Percentiles rank a stretch among this genome's conserved stretches.
Evolutionary conservation across 2,113 vertebrate species (phyloP).

Genomic region (Cololabis saira): DNA sequence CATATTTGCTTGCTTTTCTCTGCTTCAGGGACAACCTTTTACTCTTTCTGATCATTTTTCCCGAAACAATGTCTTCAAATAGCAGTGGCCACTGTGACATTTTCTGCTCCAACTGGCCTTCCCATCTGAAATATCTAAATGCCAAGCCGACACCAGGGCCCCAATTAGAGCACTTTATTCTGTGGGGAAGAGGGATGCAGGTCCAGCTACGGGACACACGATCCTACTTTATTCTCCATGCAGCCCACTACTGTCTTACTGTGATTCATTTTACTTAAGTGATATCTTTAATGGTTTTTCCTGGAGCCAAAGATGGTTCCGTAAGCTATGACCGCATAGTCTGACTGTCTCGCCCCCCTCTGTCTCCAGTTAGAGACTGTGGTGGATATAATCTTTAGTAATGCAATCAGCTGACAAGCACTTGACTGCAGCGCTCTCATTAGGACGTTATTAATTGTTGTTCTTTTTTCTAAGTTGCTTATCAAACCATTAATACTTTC

Average conservation of each 20-base stretch:
- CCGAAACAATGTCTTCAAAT: slow-evolving; percentile 44
- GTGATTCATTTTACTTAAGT: slow-evolving; percentile 59
- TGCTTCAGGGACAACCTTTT: too few species aligned
- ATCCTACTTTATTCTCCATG: slow-evolving; percentile 9
- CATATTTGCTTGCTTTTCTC: neutral
- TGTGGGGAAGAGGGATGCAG: slow-evolving; percentile 2
- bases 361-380: slow-evolving; percentile 45
- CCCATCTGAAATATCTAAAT: slow-evolving; percentile 56
- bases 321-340: slow-evolving; percentile 24
- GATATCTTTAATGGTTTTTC: slow-evolving; percentile 61
- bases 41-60: too few species aligned
- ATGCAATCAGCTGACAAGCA: slow-evolving; percentile 60
- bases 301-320: slow-evolving; percentile 38
- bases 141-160: slow-evolving; percentile 64
- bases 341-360: slow-evolving; percentile 37
- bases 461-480: slow-evolving; percentile 47
- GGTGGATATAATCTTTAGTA: slow-evolving; percentile 52
- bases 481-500: neutral
- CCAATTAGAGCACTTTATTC: slow-evolving; percentile 63
- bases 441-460: slow-evolving; percentile 59
- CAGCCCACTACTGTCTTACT: slow-evolving; percentile 32
- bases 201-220: slow-evolving; percentile 5
- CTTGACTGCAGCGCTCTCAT: slow-evolving; percentile 51
- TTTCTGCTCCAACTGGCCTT: slow-evolving; percentile 41
- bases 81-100: slow-evolving; percentile 47